Conservation (phyloP, 2,888 invertebrate species). For the Spialia ferax region DNA sequence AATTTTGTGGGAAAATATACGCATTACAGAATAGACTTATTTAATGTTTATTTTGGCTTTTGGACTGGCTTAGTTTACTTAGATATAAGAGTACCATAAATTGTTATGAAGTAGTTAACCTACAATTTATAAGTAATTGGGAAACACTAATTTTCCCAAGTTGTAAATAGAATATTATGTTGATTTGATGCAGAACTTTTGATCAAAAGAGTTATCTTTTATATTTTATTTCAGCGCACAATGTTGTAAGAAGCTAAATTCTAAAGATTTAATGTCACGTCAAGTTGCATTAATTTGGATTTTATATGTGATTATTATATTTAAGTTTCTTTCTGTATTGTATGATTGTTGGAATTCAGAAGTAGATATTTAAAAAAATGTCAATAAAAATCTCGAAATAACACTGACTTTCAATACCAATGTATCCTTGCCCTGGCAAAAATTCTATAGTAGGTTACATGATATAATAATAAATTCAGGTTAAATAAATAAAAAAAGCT, state of each 20-base stretch:
- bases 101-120: conserved; percentile 56
- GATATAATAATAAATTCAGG: no score
- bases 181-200: conserved; percentile 39
- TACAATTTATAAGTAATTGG: conserved; percentile 44
- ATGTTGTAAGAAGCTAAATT: conserved; percentile 61
- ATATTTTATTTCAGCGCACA: conserved; percentile 45
- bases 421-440: not conserved
- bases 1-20: conserved; percentile 85
- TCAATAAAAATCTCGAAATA: conserved; percentile 75
- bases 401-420: conserved; percentile 27
- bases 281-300: conserved; percentile 63
- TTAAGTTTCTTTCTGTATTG: conserved; percentile 72
- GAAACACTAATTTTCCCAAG: conserved; percentile 44
- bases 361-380: conserved; percentile 75
- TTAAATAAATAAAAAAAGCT: not conserved
- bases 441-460: no score
- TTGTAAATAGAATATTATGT: conserved; percentile 44
- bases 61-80: conserved; percentile 79
- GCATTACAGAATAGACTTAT: conserved; percentile 83
- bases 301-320: conserved; percentile 77
- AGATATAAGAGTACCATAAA: conserved; percentile 66
- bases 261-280: conserved; percentile 60
- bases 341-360: conserved; percentile 66
- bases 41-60: conserved; percentile 78
- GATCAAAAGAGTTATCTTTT: conserved; percentile 54